Conservation (phyloP, 2,113 vertebrate genomes). For the Eonycteris spelaea region DNA sequence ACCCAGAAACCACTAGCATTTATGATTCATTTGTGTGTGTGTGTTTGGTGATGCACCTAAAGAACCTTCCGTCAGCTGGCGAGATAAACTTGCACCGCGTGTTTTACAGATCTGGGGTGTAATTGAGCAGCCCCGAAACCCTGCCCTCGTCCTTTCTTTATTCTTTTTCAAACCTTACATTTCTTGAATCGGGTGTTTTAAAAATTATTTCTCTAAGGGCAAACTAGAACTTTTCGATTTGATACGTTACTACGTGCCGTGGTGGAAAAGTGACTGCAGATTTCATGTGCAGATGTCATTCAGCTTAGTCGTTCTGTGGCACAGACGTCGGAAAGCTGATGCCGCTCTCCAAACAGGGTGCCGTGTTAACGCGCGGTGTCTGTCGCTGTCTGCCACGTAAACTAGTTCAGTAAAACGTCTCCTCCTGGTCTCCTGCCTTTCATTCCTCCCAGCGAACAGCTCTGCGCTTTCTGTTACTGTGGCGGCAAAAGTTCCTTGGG, state of each 20-base stretch:
- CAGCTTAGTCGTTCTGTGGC: background rate
- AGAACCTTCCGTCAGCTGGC: background rate
- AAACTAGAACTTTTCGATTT: background rate
- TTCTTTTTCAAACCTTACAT: background rate
- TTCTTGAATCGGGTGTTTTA: background rate
- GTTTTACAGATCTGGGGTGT: background rate
- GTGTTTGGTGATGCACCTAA: background rate
- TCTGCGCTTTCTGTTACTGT: slow-evolving; percentile 98
- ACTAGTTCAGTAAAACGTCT: background rate
- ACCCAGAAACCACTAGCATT: background rate
- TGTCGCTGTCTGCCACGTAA: background rate
- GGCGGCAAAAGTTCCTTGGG: slow-evolving; percentile 92
- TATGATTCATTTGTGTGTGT: background rate
- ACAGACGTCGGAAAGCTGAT: background rate
- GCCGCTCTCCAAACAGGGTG: background rate
- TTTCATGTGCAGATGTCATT: background rate
- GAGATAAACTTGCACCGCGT: background rate
- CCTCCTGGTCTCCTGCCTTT: background rate
- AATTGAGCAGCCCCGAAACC: background rate
- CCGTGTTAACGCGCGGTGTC: background rate
- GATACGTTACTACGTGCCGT: background rate
- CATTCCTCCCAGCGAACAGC: slow-evolving; percentile 88
- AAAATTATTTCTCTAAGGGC: background rate
- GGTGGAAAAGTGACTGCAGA: background rate
- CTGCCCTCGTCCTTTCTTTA: background rate